Conservation (phyloP, 1,140 invertebrate genomes). For the Bursaphelenchus mucronatus region DNA sequence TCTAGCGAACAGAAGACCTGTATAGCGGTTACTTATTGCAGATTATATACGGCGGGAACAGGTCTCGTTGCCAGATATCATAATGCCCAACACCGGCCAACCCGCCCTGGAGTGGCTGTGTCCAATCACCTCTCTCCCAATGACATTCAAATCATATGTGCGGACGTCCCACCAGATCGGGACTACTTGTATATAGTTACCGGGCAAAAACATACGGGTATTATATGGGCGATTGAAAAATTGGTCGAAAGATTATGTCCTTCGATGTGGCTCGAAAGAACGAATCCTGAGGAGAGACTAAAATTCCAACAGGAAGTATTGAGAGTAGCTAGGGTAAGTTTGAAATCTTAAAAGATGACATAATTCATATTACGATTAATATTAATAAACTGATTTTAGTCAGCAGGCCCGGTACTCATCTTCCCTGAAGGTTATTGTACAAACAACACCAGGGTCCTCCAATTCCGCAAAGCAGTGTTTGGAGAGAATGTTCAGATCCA, state of each 20-base stretch:
- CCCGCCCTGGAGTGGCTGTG: slow-evolving; percentile 39
- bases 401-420: slow-evolving; percentile 36
- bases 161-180: slow-evolving; percentile 32
- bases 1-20: slow-evolving; percentile 36
- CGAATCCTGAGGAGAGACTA: slow-evolving; percentile 34
- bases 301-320: slow-evolving; percentile 34
- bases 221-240: slow-evolving; percentile 40
- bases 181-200: slow-evolving; percentile 45
- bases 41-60: slow-evolving; percentile 41
- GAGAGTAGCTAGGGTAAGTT: slow-evolving; percentile 33
- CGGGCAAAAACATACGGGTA: slow-evolving; percentile 38
- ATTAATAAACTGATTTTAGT: slow-evolving; percentile 31
- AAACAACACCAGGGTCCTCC: slow-evolving; percentile 43
- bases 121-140: slow-evolving; percentile 44
- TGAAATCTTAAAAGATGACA: background rate
- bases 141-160: slow-evolving; percentile 44
- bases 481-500: slow-evolving; percentile 23
- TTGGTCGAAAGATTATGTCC: slow-evolving; percentile 30
- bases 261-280: slow-evolving; percentile 43
- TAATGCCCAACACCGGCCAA: slow-evolving; percentile 36
- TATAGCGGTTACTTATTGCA: slow-evolving; percentile 43
- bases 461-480: slow-evolving; percentile 1
- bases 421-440: slow-evolving; percentile 52
- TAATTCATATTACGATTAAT: background rate
- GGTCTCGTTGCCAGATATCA: slow-evolving; percentile 38